Conservation (phyloP, 2,797 vertebrate genomes). For the Lates japonicus region DNA sequence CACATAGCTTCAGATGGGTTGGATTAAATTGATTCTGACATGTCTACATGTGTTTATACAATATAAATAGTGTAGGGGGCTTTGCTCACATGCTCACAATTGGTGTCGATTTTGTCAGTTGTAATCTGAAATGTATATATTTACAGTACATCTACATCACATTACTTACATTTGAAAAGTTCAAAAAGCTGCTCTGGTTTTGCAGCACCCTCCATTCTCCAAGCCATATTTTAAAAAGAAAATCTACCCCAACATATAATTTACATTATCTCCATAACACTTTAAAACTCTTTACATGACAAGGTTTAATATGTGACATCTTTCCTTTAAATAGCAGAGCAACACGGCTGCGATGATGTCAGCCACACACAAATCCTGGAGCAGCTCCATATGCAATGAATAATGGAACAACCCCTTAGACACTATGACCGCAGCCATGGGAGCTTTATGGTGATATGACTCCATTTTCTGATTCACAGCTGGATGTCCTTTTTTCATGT, state of each 20-base stretch:
- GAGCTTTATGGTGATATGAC: slow-evolving; percentile 9
- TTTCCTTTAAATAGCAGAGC: slow-evolving; percentile 22
- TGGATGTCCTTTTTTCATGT: slow-evolving; percentile 29
- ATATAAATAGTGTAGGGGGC: neutral
- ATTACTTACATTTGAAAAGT: too few relatives aligned
- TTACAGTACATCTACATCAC: neutral
- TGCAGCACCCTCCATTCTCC: neutral
- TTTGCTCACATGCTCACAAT: neutral
- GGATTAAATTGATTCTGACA: neutral
- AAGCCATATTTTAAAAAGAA: neutral
- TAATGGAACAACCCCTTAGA: slow-evolving; percentile 21
- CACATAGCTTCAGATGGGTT: neutral
- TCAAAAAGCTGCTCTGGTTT: neutral
- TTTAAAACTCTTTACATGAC: neutral
- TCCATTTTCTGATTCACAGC: slow-evolving; percentile 18
- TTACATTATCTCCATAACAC: neutral
- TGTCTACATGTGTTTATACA: neutral
- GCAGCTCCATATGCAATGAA: slow-evolving; percentile 28
- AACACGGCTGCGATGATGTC: slow-evolving; percentile 5
- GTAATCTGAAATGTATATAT: neutral
- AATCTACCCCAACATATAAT: neutral
- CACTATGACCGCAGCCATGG: neutral
- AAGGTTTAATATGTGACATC: neutral
- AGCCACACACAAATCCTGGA: slow-evolving; percentile 16
- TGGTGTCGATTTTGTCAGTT: neutral